phyloP scores from a whole-genome alignment of 2,888 invertebrate species.

The Eristalis intricaria region DNA sequence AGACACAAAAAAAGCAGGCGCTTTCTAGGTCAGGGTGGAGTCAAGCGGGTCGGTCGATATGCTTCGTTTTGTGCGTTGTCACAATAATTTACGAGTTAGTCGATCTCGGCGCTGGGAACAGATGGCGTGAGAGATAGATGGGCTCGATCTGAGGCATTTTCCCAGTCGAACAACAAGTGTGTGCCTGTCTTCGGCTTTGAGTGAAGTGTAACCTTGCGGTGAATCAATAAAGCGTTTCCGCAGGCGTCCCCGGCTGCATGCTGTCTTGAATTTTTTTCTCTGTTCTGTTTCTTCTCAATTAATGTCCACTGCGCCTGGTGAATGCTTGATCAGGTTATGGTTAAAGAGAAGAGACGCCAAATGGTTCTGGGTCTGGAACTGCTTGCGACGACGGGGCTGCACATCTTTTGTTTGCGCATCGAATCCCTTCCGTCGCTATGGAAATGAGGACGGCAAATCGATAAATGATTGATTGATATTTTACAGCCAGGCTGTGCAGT shows the following conservation, averaged over 20 bases:
- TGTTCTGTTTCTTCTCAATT: neutral
- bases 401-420: neutral
- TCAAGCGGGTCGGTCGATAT: neutral
- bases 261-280: neutral
- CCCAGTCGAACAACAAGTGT: neutral
- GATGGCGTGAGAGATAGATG: neutral
- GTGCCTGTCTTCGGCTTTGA: neutral
- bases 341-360: neutral
- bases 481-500: neutral
- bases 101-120: neutral
- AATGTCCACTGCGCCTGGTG: neutral
- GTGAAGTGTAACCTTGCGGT: neutral
- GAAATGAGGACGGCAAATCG: neutral
- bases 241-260: neutral
- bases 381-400: neutral
- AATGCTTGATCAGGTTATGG: neutral
- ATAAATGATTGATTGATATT: neutral
- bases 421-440: neutral
- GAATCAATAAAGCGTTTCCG: neutral
- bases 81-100: neutral
- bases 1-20: neutral
- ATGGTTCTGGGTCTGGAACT: neutral
- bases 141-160: neutral
- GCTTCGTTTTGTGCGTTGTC: neutral
- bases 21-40: constrained; percentile 41